These are phyloP conservation scores for Unio delphinus DNA, from an alignment of 2,888 invertebrate genomes.

Conservation along the genomic window DNA sequence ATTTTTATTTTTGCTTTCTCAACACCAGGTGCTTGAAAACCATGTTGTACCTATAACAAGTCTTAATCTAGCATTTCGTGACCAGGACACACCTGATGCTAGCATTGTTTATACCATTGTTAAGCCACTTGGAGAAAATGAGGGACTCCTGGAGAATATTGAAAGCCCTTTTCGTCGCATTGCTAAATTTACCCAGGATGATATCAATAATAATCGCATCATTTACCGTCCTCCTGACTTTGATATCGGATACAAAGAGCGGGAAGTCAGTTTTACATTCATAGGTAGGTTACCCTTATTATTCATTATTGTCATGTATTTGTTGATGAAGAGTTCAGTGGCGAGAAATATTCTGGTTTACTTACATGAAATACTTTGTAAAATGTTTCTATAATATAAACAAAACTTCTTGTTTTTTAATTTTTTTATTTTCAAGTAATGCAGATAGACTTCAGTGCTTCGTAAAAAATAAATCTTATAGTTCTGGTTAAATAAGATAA, in stretches of 20 bases:
- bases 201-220: constrained; percentile 63
- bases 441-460: too few species aligned
- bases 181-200: constrained; percentile 61
- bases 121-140: constrained; percentile 43
- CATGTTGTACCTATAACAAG: constrained; percentile 55
- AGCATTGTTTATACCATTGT: constrained; percentile 55
- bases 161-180: constrained; percentile 52
- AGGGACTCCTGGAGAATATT: constrained; percentile 60
- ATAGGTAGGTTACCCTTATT: constrained; percentile 39
- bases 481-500: too few species aligned
- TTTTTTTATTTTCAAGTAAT: too few species aligned
- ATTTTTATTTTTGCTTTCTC: neutral
- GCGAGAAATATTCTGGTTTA: too few species aligned
- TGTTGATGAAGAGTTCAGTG: neutral
- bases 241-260: constrained; percentile 50
- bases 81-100: constrained; percentile 37
- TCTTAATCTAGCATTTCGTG: constrained; percentile 45
- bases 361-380: too few species aligned
- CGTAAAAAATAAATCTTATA: too few species aligned
- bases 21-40: constrained; percentile 55
- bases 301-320: neutral
- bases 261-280: constrained; percentile 57
- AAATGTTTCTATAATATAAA: too few species aligned
- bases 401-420: too few species aligned
- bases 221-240: constrained; percentile 60